Percentiles rank a stretch among this genome's conserved stretches.
These are phyloP conservation scores for Pogonognathellus flavescens DNA, from an alignment of 1,140 invertebrate species.

Conservation along the genomic window DNA sequence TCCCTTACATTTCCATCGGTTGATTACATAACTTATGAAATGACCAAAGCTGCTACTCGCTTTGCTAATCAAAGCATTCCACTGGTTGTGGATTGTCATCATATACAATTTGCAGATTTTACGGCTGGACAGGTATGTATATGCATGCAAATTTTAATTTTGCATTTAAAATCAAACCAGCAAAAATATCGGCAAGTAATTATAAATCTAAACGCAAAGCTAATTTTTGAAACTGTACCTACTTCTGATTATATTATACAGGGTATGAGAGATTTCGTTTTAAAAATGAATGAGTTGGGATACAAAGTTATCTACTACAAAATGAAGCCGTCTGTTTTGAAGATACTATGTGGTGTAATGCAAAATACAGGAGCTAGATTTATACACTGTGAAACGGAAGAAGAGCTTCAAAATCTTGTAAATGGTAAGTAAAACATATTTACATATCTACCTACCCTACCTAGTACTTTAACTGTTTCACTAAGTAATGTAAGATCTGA, in stretches of 20 bases:
- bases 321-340: constrained; percentile 61
- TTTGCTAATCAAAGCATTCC: constrained; percentile 71
- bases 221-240: neutral
- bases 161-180: too few species aligned
- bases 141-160: neutral
- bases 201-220: too few species aligned
- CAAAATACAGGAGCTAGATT: constrained; percentile 52
- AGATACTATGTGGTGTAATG: constrained; percentile 57
- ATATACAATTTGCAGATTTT: constrained; percentile 68
- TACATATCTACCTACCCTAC: too few species aligned
- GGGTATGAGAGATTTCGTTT: constrained; percentile 59
- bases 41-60: constrained; percentile 78
- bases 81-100: constrained; percentile 78
- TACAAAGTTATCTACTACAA: constrained; percentile 60
- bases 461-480: too few species aligned
- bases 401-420: constrained; percentile 56
- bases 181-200: too few species aligned
- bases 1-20: constrained; percentile 83
- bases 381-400: constrained; percentile 58
- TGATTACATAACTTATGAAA: constrained; percentile 81
- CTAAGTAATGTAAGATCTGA: too few species aligned
- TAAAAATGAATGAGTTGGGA: constrained; percentile 38
- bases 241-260: constrained; percentile 5
- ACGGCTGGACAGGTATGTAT: constrained; percentile 67
- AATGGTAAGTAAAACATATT: constrained; percentile 53